Evolutionary conservation across 2,888 invertebrate genomes (phyloP).

Genomic region (Dasypogon diadema): DNA sequence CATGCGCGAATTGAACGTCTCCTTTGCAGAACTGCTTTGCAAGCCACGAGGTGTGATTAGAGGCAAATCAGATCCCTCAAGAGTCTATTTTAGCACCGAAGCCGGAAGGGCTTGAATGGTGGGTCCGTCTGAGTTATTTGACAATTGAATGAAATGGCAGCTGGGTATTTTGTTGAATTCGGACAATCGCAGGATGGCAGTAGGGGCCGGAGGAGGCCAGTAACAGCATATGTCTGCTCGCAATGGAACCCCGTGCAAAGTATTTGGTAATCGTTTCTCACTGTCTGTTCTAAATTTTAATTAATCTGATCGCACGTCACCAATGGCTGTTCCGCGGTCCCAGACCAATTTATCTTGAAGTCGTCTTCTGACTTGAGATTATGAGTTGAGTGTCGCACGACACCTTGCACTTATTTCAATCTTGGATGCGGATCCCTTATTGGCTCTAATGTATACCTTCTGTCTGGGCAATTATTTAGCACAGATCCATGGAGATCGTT

Average conservation of each 20-base stretch:
- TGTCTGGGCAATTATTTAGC: constrained; percentile 41
- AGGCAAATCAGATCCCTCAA: neutral
- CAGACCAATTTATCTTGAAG: constrained; percentile 52
- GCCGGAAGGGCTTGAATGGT: constrained; percentile 27
- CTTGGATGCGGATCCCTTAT: neutral
- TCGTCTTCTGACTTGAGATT: constrained; percentile 36
- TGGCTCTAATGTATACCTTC: constrained; percentile 38
- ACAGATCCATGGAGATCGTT: neutral
- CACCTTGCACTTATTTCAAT: constrained; percentile 43
- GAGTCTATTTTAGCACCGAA: constrained; percentile 29
- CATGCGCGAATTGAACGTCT: neutral
- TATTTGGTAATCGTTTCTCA: constrained; percentile 56
- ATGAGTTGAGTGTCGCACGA: constrained; percentile 48
- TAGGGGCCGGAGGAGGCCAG: neutral
- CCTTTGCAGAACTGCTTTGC: neutral
- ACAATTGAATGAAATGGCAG: constrained; percentile 53
- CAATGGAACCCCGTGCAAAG: constrained; percentile 22
- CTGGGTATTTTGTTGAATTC: constrained; percentile 45
- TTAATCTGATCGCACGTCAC: constrained; percentile 57
- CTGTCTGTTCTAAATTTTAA: constrained; percentile 57
- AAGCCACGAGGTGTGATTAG: neutral
- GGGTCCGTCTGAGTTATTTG: constrained; percentile 45
- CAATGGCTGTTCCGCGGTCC: constrained; percentile 51
- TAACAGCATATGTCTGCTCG: neutral
- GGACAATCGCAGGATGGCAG: constrained; percentile 25